Conservation (phyloP, 2,888 invertebrate genomes). For the Mythimna albipuncta region DNA sequence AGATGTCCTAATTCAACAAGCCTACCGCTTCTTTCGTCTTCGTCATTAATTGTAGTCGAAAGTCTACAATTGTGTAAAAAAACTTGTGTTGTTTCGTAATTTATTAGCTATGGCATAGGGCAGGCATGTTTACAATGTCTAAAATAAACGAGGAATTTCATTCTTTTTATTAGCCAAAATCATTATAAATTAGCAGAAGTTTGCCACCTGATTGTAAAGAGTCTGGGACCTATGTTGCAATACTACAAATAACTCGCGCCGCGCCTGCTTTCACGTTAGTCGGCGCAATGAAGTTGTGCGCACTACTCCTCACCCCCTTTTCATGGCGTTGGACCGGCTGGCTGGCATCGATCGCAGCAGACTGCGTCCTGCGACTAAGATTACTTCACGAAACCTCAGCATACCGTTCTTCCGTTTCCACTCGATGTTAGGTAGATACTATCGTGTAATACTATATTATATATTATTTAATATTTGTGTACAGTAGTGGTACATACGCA, state of each 20-base stretch:
- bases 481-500: too few species aligned
- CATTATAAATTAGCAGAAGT: background rate
- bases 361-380: constrained; percentile 68
- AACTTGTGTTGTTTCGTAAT: too few species aligned
- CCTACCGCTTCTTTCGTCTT: too few species aligned
- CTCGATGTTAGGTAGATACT: background rate
- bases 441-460: background rate
- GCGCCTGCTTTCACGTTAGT: constrained; percentile 68
- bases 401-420: constrained; percentile 25
- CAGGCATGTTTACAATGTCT: background rate
- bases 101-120: too few species aligned
- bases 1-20: too few species aligned
- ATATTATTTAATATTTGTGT: background rate
- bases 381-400: constrained; percentile 27
- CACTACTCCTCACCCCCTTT: constrained; percentile 70
- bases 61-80: too few species aligned
- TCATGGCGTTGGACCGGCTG: constrained; percentile 70
- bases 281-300: constrained; percentile 81
- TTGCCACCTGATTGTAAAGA: background rate
- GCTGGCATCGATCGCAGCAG: constrained; percentile 79
- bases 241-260: constrained; percentile 48
- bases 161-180: background rate
- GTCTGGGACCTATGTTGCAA: constrained; percentile 4
- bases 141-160: background rate
- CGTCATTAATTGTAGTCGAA: too few species aligned